These are phyloP conservation scores for Shinisaurus crocodilurus DNA, from an alignment of 2,113 vertebrate genomes.

Conservation along the genomic window DNA sequence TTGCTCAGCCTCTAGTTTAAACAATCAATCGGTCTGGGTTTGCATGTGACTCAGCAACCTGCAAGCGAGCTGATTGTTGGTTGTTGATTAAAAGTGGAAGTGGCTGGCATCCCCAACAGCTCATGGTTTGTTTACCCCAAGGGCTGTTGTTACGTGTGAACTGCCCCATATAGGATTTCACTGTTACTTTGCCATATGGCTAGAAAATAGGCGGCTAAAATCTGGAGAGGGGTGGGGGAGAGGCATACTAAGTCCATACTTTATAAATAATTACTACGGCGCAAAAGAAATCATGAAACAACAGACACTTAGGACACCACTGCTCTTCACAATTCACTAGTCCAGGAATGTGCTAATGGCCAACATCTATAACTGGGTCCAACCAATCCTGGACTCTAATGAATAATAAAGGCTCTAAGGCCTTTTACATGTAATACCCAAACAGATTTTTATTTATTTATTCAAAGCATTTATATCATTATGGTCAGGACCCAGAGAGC, in stretches of 20 bases:
- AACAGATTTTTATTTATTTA: background rate
- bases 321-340: background rate
- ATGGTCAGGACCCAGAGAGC: background rate
- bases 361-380: background rate
- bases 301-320: background rate
- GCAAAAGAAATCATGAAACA: background rate
- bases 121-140: no score
- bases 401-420: background rate
- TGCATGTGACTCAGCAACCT: no score
- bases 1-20: no score
- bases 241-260: background rate
- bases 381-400: background rate
- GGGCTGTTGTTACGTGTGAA: background rate
- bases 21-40: no score
- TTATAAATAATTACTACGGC: background rate
- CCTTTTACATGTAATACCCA: background rate
- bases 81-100: no score
- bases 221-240: background rate
- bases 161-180: background rate
- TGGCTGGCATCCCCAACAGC: no score
- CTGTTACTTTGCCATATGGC: background rate
- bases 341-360: background rate
- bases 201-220: background rate
- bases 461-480: background rate
- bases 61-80: no score